phyloP scores from a whole-genome alignment of 2,113 vertebrate species.

The Cyrtonyx montezumae region DNA sequence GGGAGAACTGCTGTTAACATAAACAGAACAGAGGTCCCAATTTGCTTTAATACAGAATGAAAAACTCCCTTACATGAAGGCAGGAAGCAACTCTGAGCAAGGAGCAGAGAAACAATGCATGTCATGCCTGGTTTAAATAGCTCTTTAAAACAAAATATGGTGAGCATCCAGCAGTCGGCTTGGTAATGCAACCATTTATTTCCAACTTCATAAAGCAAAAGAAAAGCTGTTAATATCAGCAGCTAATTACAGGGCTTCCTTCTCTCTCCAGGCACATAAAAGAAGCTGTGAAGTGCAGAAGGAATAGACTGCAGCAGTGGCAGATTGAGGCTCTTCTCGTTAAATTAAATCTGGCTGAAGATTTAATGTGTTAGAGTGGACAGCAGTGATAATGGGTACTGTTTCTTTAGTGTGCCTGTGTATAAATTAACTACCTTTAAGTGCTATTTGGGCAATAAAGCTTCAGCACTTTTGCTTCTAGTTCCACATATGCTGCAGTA shows the following conservation, averaged over 20 bases:
- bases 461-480: conserved; percentile 43
- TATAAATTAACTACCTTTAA: conserved; percentile 63
- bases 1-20: background rate
- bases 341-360: conserved; percentile 70
- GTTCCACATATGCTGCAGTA: conserved; percentile 33
- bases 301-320: conserved; percentile 36
- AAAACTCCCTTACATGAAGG: background rate
- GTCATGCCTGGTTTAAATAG: background rate
- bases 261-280: conserved; percentile 61
- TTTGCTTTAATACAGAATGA: background rate
- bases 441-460: conserved; percentile 39
- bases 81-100: background rate
- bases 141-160: background rate
- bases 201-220: conserved; percentile 32
- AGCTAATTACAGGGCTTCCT: conserved; percentile 58
- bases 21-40: background rate
- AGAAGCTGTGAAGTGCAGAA: conserved; percentile 47
- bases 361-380: conserved; percentile 52
- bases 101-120: background rate
- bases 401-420: conserved; percentile 28
- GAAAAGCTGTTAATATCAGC: conserved; percentile 47
- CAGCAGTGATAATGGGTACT: conserved; percentile 53
- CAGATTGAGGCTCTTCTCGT: conserved; percentile 56
- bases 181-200: conserved; percentile 22
- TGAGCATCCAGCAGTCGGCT: conserved; percentile 15